Evolutionary conservation across 2,797 vertebrate species (phyloP).

Genomic region (Rachycentron canadum): DNA sequence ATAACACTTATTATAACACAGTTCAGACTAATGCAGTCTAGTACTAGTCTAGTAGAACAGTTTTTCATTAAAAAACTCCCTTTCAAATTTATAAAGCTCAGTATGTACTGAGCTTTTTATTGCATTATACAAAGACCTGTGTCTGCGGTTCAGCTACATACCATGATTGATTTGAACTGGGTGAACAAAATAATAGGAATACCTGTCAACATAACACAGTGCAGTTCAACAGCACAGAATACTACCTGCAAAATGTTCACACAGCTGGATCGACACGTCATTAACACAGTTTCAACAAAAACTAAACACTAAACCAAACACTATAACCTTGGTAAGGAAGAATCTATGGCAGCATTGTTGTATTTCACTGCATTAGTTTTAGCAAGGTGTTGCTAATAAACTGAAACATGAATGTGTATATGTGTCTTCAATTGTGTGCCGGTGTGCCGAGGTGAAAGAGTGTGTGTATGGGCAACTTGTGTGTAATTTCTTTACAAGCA

Average conservation of each 20-base stretch:
- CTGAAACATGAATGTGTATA: not conserved
- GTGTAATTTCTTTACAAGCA: conserved; percentile 66
- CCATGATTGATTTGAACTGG: not conserved
- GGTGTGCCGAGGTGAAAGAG: not conserved
- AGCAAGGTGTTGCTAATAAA: not conserved
- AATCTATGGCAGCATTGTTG: not conserved
- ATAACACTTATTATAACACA: too few species aligned
- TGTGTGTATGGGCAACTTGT: conserved; percentile 46
- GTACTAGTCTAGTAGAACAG: too few species aligned
- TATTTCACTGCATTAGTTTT: not conserved
- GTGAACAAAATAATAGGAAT: not conserved
- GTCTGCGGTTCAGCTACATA: not conserved
- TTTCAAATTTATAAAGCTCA: not conserved
- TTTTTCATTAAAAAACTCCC: not conserved
- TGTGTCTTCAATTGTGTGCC: not conserved
- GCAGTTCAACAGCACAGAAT: not conserved
- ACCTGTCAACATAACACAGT: not conserved
- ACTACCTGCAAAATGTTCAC: not conserved
- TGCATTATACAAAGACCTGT: not conserved
- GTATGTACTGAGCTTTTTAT: not conserved
- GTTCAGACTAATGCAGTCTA: too few species aligned
- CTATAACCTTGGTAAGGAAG: not conserved
- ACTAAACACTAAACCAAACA: not conserved
- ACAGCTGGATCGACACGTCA: not conserved
- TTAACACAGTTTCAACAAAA: not conserved